Evolutionary conservation across 2,113 vertebrate species (phyloP).

Genomic region (Vulpes lagopus): DNA sequence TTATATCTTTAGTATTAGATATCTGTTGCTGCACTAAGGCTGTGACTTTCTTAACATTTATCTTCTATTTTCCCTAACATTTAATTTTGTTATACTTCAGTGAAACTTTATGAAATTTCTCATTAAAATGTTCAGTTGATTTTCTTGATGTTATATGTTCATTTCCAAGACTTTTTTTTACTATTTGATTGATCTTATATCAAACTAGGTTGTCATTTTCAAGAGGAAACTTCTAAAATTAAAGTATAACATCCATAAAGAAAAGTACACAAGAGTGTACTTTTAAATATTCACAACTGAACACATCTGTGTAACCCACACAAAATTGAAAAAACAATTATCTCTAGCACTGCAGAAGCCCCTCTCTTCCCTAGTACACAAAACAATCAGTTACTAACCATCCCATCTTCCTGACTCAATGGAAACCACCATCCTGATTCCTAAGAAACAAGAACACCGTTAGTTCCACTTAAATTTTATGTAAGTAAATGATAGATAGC

Average conservation of each 20-base stretch:
- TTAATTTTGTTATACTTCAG: conserved; percentile 1
- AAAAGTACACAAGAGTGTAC: not conserved
- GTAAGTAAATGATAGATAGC: not conserved
- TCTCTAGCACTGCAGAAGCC: not conserved
- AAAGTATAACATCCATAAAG: not conserved
- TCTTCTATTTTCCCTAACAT: not conserved
- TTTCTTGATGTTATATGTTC: not conserved
- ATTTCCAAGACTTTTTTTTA: not conserved
- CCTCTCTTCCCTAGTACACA: not conserved
- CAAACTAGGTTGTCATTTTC: not conserved
- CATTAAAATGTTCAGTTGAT: conserved; percentile 26
- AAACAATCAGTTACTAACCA: not conserved
- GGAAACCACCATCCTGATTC: not conserved
- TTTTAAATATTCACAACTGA: not conserved
- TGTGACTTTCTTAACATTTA: not conserved
- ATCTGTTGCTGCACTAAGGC: not conserved
- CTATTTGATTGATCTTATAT: conserved; percentile 3
- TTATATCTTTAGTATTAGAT: not conserved
- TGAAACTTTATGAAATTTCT: not conserved
- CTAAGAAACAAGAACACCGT: not conserved
- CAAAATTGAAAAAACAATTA: not conserved
- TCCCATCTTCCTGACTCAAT: no score
- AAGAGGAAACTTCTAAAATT: not conserved
- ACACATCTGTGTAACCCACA: not conserved
- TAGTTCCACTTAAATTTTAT: not conserved